phyloP scores from a whole-genome alignment of 2,797 vertebrate species.

The Diplodus sargus region DNA sequence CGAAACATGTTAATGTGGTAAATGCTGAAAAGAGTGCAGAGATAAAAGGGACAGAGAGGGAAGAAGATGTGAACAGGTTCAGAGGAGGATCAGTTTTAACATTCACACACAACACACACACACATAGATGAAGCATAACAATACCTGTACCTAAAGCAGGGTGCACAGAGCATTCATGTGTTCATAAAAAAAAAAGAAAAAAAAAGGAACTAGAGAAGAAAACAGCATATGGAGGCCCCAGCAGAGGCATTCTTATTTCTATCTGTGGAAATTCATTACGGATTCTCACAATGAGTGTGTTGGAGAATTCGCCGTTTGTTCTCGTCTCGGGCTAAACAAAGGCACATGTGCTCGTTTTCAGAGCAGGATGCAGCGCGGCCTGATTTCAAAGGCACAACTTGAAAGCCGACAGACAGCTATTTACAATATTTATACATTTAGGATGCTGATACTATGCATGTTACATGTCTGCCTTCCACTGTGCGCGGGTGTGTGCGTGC shows the following conservation, averaged over 20 bases:
- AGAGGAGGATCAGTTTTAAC: conserved; percentile 25
- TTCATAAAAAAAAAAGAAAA: conserved; percentile 43
- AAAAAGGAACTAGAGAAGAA: conserved; percentile 26
- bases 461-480: conserved; percentile 53
- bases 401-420: conserved; percentile 77
- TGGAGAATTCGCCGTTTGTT: conserved; percentile 64
- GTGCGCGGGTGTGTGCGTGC: conserved; percentile 36
- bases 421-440: conserved; percentile 82
- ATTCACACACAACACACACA: conserved; percentile 16
- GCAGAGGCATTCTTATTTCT: conserved; percentile 67
- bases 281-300: conserved; percentile 62
- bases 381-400: conserved; percentile 76
- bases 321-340: conserved; percentile 67
- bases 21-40: background rate
- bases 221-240: conserved; percentile 67
- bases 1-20: background rate
- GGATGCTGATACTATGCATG: conserved; percentile 72
- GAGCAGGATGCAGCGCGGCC: conserved; percentile 47
- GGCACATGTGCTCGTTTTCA: conserved; percentile 71
- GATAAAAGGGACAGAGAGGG: background rate
- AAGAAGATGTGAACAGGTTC: conserved; percentile 22
- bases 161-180: conserved; percentile 44
- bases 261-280: conserved; percentile 72
- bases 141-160: conserved; percentile 47
- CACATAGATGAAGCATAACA: conserved; percentile 17